Base-by-base conservation (phyloP, 2,113 vertebrate species). In the Engystomops pustulosus region DNA sequence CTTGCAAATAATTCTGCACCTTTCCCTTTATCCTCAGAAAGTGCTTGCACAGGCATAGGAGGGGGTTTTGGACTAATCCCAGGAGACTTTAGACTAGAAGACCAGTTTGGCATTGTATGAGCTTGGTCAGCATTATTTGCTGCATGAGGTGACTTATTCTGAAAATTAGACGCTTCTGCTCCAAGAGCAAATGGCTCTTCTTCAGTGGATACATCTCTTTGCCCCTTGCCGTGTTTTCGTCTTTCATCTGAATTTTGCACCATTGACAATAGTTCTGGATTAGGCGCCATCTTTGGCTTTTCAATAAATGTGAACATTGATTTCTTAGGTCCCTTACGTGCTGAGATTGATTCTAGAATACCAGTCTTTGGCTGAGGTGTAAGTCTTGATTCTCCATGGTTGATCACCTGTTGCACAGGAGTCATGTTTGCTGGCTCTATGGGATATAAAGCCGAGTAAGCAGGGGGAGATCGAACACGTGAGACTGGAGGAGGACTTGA, bases 291-390 rank as follows among this genome's bases (percentile, higher is more conserved):
- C 85, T 97, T 96, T 0, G 94, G 92, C 88, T 98, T 98, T 91
- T 99, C 97, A 30, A 98, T 95, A 0, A 99, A 99, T 2, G 98
- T 99, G 93, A 99, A 99, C 98, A 99, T 99, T 32, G 97, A 92
- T 83, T 97, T 99, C 25, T 92, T 94, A 85, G 83, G 86, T 2
- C 86, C 86, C 84, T 95, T 88, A 7, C 91, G 95, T 12, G 89
- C 89, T 12, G 91, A 90, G 0, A 95, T 93, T 53, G 98, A 95
- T 47, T 99, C 96, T 76, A 99, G 89, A 84, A 99, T 93, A 70
- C 97, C 98, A 0, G 96, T 96, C 91, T 96, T 96, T 87, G 89
- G 87, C 76, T 92, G 75, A 1, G 92, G 88, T 6, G 79, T 82
- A 0, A 74, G 84, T 15, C 85, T 86, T 0, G 86, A 91, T 49